Evolutionary conservation across 2,797 vertebrate genomes (phyloP).

Genomic region (Oryzias sinensis): DNA sequence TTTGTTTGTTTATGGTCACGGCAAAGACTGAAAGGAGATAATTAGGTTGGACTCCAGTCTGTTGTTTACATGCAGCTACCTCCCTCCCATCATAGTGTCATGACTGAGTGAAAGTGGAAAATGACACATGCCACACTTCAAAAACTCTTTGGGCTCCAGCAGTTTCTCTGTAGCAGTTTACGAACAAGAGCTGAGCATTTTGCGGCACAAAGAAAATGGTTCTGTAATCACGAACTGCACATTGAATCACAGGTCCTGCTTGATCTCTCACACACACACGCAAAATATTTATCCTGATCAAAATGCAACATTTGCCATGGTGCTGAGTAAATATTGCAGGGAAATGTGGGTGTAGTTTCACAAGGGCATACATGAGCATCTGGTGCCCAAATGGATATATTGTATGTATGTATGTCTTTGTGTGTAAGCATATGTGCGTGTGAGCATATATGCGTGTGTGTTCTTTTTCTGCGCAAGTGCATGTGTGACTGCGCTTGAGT

Average conservation of each 20-base stretch:
- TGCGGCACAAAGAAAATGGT: neutral
- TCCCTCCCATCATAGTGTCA: constrained; percentile 34
- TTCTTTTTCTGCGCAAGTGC: no score
- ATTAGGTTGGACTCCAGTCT: constrained; percentile 28
- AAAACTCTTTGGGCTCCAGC: constrained; percentile 3
- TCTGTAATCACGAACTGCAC: neutral
- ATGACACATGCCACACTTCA: constrained; percentile 3
- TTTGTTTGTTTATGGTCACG: constrained; percentile 35
- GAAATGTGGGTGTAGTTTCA: neutral
- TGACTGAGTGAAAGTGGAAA: constrained; percentile 12
- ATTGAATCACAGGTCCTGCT: no score
- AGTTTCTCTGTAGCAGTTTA: neutral
- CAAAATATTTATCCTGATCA: constrained; percentile 10
- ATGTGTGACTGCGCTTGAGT: constrained; percentile 35
- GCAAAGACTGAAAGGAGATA: constrained; percentile 19
- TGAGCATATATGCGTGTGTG: no score
- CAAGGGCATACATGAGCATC: neutral
- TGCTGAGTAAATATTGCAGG: constrained; percentile 23
- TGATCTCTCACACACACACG: neutral
- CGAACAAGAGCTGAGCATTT: neutral
- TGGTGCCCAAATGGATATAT: neutral
- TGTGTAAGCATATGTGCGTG: no score
- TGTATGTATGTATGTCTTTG: neutral
- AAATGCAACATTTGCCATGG: constrained; percentile 22
- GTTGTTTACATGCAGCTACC: constrained; percentile 40